Evolutionary conservation across 2,113 vertebrate genomes (phyloP).

Genomic region (Pseudonaja textilis): DNA sequence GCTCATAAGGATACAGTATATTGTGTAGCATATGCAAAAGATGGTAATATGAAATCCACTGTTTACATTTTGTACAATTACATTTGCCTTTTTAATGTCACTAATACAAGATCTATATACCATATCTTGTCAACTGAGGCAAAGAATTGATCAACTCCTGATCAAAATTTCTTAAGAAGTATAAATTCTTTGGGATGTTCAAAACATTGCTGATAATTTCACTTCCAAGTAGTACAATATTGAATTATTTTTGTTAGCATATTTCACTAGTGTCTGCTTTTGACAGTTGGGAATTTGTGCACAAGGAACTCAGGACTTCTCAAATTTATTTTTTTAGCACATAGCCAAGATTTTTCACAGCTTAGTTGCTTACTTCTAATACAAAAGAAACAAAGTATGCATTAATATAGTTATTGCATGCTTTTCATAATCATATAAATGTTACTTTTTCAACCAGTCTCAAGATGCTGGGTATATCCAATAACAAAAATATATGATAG

Average conservation of each 20-base stretch:
- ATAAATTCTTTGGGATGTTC: background rate
- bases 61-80: background rate
- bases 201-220: background rate
- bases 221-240: background rate
- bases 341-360: background rate
- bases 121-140: background rate
- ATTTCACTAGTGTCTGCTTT: background rate
- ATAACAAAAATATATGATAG: background rate
- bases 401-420: background rate
- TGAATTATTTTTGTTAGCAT: background rate
- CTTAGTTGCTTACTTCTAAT: background rate
- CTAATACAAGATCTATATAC: background rate
- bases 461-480: background rate
- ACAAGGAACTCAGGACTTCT: background rate
- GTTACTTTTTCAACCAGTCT: background rate
- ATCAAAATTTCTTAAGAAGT: background rate
- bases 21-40: conserved; percentile 96
- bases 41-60: conserved; percentile 74
- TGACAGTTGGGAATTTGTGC: background rate
- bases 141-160: background rate
- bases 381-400: background rate
- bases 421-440: background rate
- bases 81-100: background rate
- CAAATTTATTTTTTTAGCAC: background rate
- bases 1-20: conserved; percentile 96